Conservation (phyloP, 2,113 vertebrate genomes). For the Eonycteris spelaea region DNA sequence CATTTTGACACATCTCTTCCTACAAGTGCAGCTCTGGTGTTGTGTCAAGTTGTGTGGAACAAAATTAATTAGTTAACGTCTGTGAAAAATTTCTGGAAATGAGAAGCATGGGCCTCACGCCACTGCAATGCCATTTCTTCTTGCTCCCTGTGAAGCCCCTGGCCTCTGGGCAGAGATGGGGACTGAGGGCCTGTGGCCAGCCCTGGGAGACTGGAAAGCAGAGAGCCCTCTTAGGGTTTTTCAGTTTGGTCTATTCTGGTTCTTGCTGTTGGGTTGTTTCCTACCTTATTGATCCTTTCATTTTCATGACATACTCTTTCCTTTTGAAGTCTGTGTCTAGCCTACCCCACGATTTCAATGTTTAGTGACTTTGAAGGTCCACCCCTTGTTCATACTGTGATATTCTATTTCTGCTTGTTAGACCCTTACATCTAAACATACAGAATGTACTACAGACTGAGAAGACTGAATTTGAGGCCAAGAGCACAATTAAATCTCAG, state of each 20-base stretch:
- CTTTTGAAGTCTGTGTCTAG: neutral
- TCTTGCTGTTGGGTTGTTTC: neutral
- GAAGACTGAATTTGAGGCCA: neutral
- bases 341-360: neutral
- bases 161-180: neutral
- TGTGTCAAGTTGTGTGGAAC: conserved; percentile 4
- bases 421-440: neutral
- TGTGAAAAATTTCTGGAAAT: conserved; percentile 22
- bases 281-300: neutral
- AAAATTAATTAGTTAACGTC: conserved; percentile 51
- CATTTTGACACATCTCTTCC: conserved; percentile 17
- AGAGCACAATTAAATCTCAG: neutral
- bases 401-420: neutral
- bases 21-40: neutral
- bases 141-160: neutral
- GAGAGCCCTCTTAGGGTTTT: neutral
- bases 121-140: neutral
- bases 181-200: neutral
- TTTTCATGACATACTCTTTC: neutral
- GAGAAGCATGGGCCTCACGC: neutral
- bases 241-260: neutral
- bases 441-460: neutral
- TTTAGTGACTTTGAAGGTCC: neutral
- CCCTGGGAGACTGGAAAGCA: neutral
- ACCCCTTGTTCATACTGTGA: neutral